Conservation (phyloP, 2,888 invertebrate genomes). For the Cepaea hortensis region DNA sequence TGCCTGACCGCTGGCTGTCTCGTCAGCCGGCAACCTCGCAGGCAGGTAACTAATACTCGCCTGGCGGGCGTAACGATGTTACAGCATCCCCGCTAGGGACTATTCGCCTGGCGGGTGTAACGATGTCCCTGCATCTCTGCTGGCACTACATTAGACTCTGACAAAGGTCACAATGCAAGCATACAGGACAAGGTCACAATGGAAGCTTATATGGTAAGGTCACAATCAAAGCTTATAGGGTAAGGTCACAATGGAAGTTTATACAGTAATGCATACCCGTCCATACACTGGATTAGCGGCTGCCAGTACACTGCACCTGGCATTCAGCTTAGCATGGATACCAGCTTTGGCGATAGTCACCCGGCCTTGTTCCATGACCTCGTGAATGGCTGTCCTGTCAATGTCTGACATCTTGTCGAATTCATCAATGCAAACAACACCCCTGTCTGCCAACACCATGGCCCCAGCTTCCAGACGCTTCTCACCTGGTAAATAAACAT, state of each 20-base stretch:
- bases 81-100: too few relatives aligned
- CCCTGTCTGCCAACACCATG: constrained; percentile 99
- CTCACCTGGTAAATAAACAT: constrained; percentile 72
- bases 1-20: too few relatives aligned
- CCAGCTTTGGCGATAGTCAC: constrained; percentile 98
- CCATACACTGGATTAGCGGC: constrained; percentile 99
- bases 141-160: too few relatives aligned
- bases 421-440: constrained; percentile 97
- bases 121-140: too few relatives aligned
- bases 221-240: background rate
- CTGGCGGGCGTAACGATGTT: too few relatives aligned
- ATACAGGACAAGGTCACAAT: too few relatives aligned
- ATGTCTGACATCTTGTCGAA: constrained; percentile 99
- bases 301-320: constrained; percentile 96
- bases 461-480: constrained; percentile 95
- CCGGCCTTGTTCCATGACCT: constrained; percentile 98
- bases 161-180: too few relatives aligned
- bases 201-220: too few relatives aligned
- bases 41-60: too few relatives aligned
- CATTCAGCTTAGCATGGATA: constrained; percentile 97
- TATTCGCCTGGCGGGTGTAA: too few relatives aligned
- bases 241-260: background rate
- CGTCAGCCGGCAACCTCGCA: too few relatives aligned
- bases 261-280: constrained; percentile 80
- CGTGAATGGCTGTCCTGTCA: constrained; percentile 98